Evolutionary conservation across 2,888 invertebrate genomes (phyloP).

Genomic region (Mimachlamys varia): DNA sequence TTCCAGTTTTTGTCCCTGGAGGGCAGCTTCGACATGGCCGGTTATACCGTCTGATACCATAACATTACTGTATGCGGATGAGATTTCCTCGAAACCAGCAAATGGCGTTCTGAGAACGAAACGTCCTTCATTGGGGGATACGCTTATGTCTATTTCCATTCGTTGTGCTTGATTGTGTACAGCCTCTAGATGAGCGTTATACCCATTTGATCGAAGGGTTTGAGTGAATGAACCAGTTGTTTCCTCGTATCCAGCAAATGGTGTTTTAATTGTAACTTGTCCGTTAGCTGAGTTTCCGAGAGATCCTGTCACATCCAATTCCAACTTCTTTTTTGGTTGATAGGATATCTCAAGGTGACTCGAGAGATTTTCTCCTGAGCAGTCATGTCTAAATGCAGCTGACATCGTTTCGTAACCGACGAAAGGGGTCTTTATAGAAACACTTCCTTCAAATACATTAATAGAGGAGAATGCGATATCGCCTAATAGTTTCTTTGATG

Average conservation of each 20-base stretch:
- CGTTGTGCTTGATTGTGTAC: slow-evolving; percentile 25
- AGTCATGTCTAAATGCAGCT: neutral
- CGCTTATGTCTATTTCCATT: slow-evolving; percentile 4
- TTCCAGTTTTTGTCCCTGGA: slow-evolving; percentile 36
- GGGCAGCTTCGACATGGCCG: neutral
- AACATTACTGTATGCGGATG: neutral
- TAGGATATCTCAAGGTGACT: neutral
- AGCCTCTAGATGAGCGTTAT: neutral
- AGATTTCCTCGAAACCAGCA: slow-evolving; percentile 40
- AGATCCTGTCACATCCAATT: neutral
- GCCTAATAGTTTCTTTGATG: neutral
- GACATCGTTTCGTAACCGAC: slow-evolving; percentile 26
- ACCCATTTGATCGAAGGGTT: neutral
- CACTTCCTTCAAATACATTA: slow-evolving; percentile 2
- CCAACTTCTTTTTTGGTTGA: neutral
- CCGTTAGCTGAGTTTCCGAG: neutral
- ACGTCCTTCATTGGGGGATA: neutral
- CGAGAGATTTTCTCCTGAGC: neutral
- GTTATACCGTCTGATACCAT: neutral
- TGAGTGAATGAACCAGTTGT: neutral
- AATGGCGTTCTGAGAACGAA: slow-evolving; percentile 37
- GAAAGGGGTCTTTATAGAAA: slow-evolving; percentile 3
- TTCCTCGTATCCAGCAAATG: slow-evolving; percentile 39
- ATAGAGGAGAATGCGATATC: slow-evolving; percentile 12
- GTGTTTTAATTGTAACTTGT: slow-evolving; percentile 22